phyloP scores from a whole-genome alignment of 2,113 vertebrate genomes.

The Tachuris rubrigastra region DNA sequence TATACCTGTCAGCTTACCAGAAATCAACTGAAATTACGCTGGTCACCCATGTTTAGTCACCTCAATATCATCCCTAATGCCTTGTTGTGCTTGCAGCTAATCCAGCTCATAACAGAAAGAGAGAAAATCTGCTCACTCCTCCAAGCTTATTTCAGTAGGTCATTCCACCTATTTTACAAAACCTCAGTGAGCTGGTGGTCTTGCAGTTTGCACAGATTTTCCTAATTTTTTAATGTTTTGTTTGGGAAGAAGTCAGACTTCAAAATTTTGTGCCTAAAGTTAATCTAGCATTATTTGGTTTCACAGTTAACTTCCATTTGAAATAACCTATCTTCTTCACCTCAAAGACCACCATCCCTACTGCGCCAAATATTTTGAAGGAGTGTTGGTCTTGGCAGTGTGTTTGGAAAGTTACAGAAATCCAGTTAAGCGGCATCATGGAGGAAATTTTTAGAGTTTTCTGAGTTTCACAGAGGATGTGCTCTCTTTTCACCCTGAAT shows the following conservation, averaged over 20 bases:
- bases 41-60: not conserved
- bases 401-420: conserved; percentile 19
- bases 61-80: not conserved
- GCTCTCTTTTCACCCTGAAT: not conserved
- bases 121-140: not conserved
- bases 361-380: conserved; percentile 29
- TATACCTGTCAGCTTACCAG: not conserved
- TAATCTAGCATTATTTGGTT: conserved; percentile 16
- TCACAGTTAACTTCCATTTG: not conserved
- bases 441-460: not conserved
- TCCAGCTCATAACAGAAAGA: not conserved
- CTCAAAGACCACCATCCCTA: not conserved
- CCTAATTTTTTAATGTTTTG: conserved; percentile 30
- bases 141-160: not conserved
- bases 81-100: not conserved
- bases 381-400: conserved; percentile 13
- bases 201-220: conserved; percentile 3
- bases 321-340: conserved; percentile 9
- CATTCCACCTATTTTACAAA: conserved; percentile 5
- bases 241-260: conserved; percentile 22
- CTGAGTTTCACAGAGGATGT: not conserved
- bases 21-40: not conserved
- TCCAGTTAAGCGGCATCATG: not conserved
- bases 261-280: conserved; percentile 8
- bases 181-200: not conserved